These are phyloP conservation scores for Hirundo rustica DNA, from an alignment of 2,797 vertebrate species.

Conservation along the genomic window DNA sequence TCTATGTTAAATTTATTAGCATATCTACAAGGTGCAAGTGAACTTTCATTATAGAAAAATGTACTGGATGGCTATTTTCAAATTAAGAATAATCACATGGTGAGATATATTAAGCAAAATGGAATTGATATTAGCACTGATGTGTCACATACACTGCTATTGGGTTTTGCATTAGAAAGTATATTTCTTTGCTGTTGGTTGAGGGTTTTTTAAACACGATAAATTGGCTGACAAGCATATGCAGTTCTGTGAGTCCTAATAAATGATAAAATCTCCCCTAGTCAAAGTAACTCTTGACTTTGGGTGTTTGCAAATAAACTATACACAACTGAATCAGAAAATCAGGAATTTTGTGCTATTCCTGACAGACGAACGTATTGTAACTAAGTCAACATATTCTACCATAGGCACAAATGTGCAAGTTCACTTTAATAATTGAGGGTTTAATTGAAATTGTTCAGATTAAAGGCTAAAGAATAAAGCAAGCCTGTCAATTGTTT, in stretches of 20 bases:
- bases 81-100: conserved; percentile 54
- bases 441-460: conserved; percentile 1
- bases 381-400: neutral
- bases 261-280: neutral
- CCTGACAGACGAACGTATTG: neutral
- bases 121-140: conserved; percentile 39
- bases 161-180: neutral
- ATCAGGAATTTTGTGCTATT: conserved; percentile 2
- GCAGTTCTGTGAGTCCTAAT: neutral
- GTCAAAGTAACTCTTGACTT: neutral
- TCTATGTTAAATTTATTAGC: conserved; percentile 58
- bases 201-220: neutral
- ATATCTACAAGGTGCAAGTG: conserved; percentile 52
- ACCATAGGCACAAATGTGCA: neutral
- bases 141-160: conserved; percentile 29
- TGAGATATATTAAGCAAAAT: conserved; percentile 41
- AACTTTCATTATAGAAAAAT: conserved; percentile 44
- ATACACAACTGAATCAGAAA: neutral
- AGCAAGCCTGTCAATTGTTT: neutral
- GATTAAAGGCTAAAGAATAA: conserved; percentile 37
- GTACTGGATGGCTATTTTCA: conserved; percentile 50
- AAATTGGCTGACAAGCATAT: neutral
- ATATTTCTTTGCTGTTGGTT: neutral
- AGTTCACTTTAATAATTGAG: neutral
- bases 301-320: conserved; percentile 11